Percentiles rank a stretch among this genome's conserved stretches.
phyloP scores from a whole-genome alignment of 1,140 invertebrate species.

The Drosophila parabipectinata region DNA sequence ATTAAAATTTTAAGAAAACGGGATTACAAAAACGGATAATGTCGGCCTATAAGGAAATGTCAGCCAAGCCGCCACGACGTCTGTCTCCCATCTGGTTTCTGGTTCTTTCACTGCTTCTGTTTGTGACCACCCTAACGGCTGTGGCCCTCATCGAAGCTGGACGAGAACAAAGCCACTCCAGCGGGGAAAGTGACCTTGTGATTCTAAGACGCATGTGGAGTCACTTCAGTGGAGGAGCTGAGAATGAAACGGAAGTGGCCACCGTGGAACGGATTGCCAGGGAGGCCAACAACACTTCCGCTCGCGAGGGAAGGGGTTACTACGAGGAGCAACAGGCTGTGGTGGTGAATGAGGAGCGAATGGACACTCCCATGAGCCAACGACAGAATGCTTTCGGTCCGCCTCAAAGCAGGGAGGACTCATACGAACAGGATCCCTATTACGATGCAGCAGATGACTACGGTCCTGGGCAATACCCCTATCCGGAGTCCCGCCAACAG shows the following conservation, averaged over 20 bases:
- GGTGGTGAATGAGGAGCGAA: slow-evolving; percentile 58
- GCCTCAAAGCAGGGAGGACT: slow-evolving; percentile 40
- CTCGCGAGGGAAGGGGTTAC: slow-evolving; percentile 35
- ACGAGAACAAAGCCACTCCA: slow-evolving; percentile 18
- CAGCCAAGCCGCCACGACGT: slow-evolving; percentile 38
- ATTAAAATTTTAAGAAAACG: slow-evolving; percentile 3
- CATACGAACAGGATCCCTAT: slow-evolving; percentile 44
- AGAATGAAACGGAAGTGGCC: slow-evolving; percentile 45
- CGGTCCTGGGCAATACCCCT: slow-evolving; percentile 20
- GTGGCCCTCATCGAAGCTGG: slow-evolving; percentile 55
- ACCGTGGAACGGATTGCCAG: slow-evolving; percentile 63
- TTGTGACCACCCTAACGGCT: slow-evolving; percentile 44
- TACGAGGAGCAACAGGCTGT: slow-evolving; percentile 70
- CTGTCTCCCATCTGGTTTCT: slow-evolving; percentile 52
- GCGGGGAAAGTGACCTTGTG: slow-evolving; percentile 32
- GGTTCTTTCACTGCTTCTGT: slow-evolving; percentile 48
- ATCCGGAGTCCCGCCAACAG: slow-evolving; percentile 16
- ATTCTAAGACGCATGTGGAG: slow-evolving; percentile 60
- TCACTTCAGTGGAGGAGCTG: slow-evolving; percentile 17
- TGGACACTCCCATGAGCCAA: slow-evolving; percentile 33
- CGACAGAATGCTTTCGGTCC: slow-evolving; percentile 54
- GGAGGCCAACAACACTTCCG: slow-evolving; percentile 34
- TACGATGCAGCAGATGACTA: slow-evolving; percentile 54
- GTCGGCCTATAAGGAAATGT: slow-evolving; percentile 57
- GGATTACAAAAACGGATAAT: slow-evolving; percentile 36